phyloP scores from a whole-genome alignment of 2,888 invertebrate species.

The Drosophila pseudotakahashii region DNA sequence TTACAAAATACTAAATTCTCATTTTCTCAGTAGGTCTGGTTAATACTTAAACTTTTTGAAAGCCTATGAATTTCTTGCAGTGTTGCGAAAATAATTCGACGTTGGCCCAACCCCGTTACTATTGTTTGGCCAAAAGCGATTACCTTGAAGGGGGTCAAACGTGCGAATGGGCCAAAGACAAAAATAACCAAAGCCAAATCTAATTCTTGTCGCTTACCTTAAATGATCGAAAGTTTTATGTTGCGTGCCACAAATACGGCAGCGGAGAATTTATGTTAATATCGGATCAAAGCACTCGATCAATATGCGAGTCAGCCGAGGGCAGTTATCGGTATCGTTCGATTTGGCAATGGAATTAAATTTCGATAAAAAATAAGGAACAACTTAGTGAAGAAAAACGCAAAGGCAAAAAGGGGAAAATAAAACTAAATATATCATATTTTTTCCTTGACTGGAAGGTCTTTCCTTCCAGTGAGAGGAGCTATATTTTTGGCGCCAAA shows the following conservation, averaged over 20 bases:
- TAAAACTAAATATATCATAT: too few species aligned
- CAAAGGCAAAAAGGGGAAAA: conserved; percentile 1
- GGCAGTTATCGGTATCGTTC: conserved; percentile 16
- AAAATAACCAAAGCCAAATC: conserved; percentile 21
- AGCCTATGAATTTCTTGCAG: conserved; percentile 40
- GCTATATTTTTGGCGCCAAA: conserved; percentile 75
- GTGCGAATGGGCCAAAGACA: conserved; percentile 53
- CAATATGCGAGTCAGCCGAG: conserved; percentile 50
- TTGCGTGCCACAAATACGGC: conserved; percentile 41
- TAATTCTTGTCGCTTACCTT: conserved; percentile 43
- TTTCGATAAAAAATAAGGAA: conserved; percentile 10
- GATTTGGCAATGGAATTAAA: conserved; percentile 53
- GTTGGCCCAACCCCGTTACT: conserved; percentile 31
- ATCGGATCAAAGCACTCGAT: conserved; percentile 38
- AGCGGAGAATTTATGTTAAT: conserved; percentile 55
- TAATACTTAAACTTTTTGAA: too few species aligned
- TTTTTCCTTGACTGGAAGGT: conserved; percentile 14
- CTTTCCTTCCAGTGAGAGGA: conserved; percentile 52
- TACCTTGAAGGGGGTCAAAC: conserved; percentile 70
- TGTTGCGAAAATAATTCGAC: conserved; percentile 50
- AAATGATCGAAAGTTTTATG: conserved; percentile 51
- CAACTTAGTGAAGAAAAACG: neutral
- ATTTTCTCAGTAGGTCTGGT: too few species aligned
- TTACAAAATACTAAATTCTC: too few species aligned
- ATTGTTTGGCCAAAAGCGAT: conserved; percentile 56